A percentile compares a stretch with the other conserved stretches of the same genome.
These are phyloP conservation scores for Perca flavescens DNA, from an alignment of 2,113 vertebrate genomes.

Conservation along the genomic window DNA sequence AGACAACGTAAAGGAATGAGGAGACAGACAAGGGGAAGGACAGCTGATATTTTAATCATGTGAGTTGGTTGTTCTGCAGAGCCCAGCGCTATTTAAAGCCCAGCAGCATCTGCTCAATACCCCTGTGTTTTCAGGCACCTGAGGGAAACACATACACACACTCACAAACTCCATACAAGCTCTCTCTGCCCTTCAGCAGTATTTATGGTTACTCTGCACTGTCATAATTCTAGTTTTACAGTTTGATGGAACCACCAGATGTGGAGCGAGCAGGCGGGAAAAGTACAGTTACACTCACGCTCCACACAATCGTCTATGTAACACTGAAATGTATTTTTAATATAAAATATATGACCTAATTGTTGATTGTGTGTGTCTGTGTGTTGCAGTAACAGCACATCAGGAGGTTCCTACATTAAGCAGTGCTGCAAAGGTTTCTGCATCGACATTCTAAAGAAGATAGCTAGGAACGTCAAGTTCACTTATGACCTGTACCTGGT, in stretches of 20 bases:
- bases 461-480: slow-evolving; percentile 96
- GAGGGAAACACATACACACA: slow-evolving; percentile 52
- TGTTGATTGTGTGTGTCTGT: slow-evolving; percentile 56
- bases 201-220: slow-evolving; percentile 55
- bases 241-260: slow-evolving; percentile 71
- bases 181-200: slow-evolving; percentile 60
- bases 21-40: slow-evolving; percentile 60
- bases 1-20: slow-evolving; percentile 27
- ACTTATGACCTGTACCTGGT: slow-evolving; percentile 98
- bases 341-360: slow-evolving; percentile 31
- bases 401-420: slow-evolving; percentile 92
- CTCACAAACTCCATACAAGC: slow-evolving; percentile 42
- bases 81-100: slow-evolving; percentile 79
- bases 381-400: slow-evolving; percentile 91
- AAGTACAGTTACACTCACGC: slow-evolving; percentile 5
- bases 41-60: slow-evolving; percentile 81
- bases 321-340: slow-evolving; percentile 32
- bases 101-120: slow-evolving; percentile 76
- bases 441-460: slow-evolving; percentile 98
- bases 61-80: slow-evolving; percentile 72
- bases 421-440: slow-evolving; percentile 99
- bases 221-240: slow-evolving; percentile 70
- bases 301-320: slow-evolving; percentile 8
- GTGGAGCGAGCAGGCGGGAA: slow-evolving; percentile 36
- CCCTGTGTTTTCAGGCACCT: slow-evolving; percentile 72